These are phyloP conservation scores for Esperia sulphurella DNA, from an alignment of 2,888 invertebrate species.

Conservation along the genomic window DNA sequence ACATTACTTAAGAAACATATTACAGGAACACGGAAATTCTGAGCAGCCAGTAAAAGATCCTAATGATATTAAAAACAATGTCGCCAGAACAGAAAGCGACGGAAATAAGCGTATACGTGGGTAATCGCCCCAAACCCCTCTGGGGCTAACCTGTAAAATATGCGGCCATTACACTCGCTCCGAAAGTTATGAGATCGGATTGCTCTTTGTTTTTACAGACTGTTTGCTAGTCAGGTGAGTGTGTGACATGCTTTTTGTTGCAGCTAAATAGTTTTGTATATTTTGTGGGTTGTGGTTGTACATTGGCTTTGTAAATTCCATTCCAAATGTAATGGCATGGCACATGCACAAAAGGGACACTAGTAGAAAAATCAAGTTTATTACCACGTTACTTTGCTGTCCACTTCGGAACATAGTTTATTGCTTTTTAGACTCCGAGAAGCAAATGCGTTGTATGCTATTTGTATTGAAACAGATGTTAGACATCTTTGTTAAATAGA, in stretches of 20 bases:
- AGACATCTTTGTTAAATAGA: too few species aligned
- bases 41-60: neutral
- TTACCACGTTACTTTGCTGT: too few species aligned
- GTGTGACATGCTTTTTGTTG: neutral
- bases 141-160: constrained; percentile 21
- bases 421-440: too few species aligned
- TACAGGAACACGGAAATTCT: neutral
- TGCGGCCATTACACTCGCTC: constrained; percentile 16
- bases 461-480: too few species aligned
- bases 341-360: too few species aligned
- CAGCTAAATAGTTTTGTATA: neutral
- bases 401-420: too few species aligned
- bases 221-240: constrained; percentile 8
- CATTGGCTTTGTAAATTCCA: too few species aligned
- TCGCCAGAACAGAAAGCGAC: constrained; percentile 1
- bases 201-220: constrained; percentile 19
- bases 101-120: constrained; percentile 9
- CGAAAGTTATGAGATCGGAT: constrained; percentile 18
- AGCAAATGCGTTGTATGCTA: too few species aligned
- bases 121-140: constrained; percentile 14
- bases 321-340: too few species aligned
- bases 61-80: constrained; percentile 15
- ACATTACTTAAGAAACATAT: neutral
- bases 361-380: too few species aligned
- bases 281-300: too few species aligned